Conservation (phyloP, 2,888 invertebrate genomes). For the Drosophila mimica region DNA sequence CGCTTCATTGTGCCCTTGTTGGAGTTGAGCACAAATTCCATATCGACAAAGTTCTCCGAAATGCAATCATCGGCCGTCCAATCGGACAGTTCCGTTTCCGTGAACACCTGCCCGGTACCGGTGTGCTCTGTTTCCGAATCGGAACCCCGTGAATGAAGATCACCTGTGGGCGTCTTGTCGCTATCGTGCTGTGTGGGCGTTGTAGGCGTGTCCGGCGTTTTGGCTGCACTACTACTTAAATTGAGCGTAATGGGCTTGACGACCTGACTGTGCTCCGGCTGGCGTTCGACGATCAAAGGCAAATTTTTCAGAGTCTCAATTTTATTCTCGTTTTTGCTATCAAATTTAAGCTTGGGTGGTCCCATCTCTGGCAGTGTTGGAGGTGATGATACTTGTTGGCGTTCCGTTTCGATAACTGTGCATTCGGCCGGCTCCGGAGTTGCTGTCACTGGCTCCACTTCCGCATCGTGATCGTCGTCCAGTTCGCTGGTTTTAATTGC, state of each 20-base stretch:
- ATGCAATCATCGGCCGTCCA: conserved; percentile 94
- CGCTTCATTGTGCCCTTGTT: conserved; percentile 85
- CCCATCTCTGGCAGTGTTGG: conserved; percentile 76
- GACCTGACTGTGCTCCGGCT: conserved; percentile 69
- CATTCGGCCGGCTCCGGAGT: conserved; percentile 81
- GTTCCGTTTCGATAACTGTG: conserved; percentile 76
- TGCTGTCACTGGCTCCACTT: conserved; percentile 79
- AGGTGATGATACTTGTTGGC: conserved; percentile 13
- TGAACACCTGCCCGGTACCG: conserved; percentile 87
- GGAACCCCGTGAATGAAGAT: conserved; percentile 85
- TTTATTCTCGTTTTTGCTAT: conserved; percentile 85
- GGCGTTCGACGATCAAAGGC: conserved; percentile 82
- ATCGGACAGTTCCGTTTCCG: conserved; percentile 95
- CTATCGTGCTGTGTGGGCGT: conserved; percentile 76
- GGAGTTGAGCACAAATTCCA: conserved; percentile 87
- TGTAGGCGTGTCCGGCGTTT: conserved; percentile 64
- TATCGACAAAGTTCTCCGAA: conserved; percentile 90
- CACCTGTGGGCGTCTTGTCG: conserved; percentile 84
- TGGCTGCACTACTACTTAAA: conserved; percentile 62
- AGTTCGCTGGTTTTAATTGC: conserved; percentile 66
- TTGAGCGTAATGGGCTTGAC: conserved; percentile 82
- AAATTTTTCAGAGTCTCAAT: conserved; percentile 84
- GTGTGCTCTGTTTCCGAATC: conserved; percentile 90
- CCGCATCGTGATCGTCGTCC: conserved; percentile 68
- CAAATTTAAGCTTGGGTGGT: conserved; percentile 82